A percentile compares a stretch with the other conserved stretches of the same genome.
These are phyloP conservation scores for Drosophila gunungcola DNA, from an alignment of 1,140 invertebrate genomes.

Conservation along the genomic window DNA sequence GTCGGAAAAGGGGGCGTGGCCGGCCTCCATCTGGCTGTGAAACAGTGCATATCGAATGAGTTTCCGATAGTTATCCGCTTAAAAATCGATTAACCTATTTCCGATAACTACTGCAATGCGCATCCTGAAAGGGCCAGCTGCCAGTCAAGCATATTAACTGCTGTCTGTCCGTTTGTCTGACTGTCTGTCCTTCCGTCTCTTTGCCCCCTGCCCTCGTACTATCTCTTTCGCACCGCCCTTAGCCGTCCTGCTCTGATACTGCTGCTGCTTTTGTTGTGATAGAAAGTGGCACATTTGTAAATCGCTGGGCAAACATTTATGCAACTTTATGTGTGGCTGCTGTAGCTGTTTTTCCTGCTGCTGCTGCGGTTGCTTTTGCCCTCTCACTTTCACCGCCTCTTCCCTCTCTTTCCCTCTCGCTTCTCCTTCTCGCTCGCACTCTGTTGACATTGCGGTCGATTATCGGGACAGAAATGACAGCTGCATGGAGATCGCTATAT, in stretches of 20 bases:
- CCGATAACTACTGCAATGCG: conserved; percentile 84
- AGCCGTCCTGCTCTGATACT: conserved; percentile 6
- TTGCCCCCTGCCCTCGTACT: conserved; percentile 4
- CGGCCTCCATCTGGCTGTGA: conserved; percentile 49
- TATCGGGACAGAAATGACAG: conserved; percentile 67
- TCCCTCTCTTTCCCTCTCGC: not conserved
- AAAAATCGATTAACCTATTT: conserved; percentile 84
- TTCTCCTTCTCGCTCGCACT: conserved; percentile 24
- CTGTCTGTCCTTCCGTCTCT: conserved; percentile 3
- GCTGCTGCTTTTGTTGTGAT: conserved; percentile 62
- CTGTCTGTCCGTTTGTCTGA: conserved; percentile 25
- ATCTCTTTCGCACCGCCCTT: conserved; percentile 7
- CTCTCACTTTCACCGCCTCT: not conserved
- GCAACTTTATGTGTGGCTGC: conserved; percentile 38
- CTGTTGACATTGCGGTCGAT: conserved; percentile 74
- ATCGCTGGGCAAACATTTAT: conserved; percentile 63
- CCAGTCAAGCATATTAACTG: conserved; percentile 79
- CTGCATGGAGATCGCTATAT: conserved; percentile 17
- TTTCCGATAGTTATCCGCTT: conserved; percentile 83
- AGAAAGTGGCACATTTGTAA: conserved; percentile 78
- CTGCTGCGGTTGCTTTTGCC: conserved; percentile 40
- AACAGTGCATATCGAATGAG: conserved; percentile 83
- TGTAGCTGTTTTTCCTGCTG: conserved; percentile 15
- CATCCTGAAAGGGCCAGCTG: conserved; percentile 61
- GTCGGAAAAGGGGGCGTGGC: not conserved